phyloP scores from a whole-genome alignment of 2,888 invertebrate species.

The Drosophila eohydei region DNA sequence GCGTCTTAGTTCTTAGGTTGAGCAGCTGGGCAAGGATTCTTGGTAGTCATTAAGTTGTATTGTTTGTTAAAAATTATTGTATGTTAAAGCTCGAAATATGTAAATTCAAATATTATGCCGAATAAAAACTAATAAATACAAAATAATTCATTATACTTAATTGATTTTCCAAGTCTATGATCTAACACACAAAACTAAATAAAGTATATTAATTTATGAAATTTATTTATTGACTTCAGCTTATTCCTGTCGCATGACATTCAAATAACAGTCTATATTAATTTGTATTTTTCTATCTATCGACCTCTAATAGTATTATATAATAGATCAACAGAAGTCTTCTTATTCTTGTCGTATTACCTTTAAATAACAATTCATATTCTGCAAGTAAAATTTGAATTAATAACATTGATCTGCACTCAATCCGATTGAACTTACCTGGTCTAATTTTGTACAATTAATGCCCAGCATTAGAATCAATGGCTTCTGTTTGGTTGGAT shows the following conservation, averaged over 20 bases:
- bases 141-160: constrained; percentile 1
- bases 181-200: neutral
- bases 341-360: constrained; percentile 7
- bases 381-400: constrained; percentile 5
- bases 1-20: constrained; percentile 28
- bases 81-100: constrained; percentile 66
- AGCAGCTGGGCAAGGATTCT: constrained; percentile 62
- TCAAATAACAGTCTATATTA: neutral
- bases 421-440: constrained; percentile 1
- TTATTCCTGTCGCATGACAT: neutral
- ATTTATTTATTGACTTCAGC: neutral
- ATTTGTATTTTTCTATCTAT: neutral
- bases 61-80: constrained; percentile 68
- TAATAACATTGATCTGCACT: neutral
- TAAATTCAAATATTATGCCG: constrained; percentile 54
- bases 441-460: neutral
- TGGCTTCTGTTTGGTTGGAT: constrained; percentile 5
- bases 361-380: constrained; percentile 13
- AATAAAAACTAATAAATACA: constrained; percentile 51
- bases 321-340: neutral
- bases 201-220: neutral
- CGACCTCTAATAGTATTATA: neutral
- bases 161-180: neutral
- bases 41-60: constrained; percentile 78
- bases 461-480: constrained; percentile 16